Base-by-base conservation (phyloP, 1,140 invertebrate genomes). In the Drosophila erecta region DNA sequence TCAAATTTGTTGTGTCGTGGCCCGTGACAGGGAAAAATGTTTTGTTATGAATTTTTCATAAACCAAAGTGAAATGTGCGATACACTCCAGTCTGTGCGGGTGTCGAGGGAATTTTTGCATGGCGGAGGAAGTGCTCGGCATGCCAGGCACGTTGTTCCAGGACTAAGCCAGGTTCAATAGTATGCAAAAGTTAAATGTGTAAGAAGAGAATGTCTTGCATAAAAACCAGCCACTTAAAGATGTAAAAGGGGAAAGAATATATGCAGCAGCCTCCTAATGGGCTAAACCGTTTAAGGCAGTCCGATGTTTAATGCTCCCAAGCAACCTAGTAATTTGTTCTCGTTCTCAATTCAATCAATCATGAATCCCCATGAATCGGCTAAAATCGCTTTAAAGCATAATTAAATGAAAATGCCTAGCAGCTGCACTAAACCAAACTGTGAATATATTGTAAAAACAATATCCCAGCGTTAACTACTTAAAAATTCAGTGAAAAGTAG, bases 21-120 rank as follows among this genome's bases (percentile, higher is more conserved):
- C 64, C 67, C 67, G 51, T 70, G 67, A 71, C 67, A 57, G 44
- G 64, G 60, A 69, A 58, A 67, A 79, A 79, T 79, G 67, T 58
- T 75, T 60, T 79, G 51, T 56, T 70, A 83, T 81, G 58, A 83
- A 79, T 84, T 75, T 64, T 79, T 83, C 79, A 81, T 78, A 69
- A 74, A 49, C 71, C 61, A 62, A 73, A 81, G 67, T 78, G 61
- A 80, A 83, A 81, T 65, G 49, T 64, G 44, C 61, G 53, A 73
- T 60, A 50, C 53, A 40, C 37, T 22, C 11, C 40, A 11, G 17
- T 51, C 15, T 60, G 37, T 27, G 22, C 22, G 51, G 30, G 46
- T 43, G 47, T 12, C 49, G 17, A 27, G 51, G 10, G 8, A 38
- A 8, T 27, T 24, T 38, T 8, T 27, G 3, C 33, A 20, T n/a